A percentile compares a stretch with the other conserved stretches of the same genome.
Evolutionary conservation across 2,888 invertebrate genomes (phyloP).

Genomic region (Kryphioiulus occultus): DNA sequence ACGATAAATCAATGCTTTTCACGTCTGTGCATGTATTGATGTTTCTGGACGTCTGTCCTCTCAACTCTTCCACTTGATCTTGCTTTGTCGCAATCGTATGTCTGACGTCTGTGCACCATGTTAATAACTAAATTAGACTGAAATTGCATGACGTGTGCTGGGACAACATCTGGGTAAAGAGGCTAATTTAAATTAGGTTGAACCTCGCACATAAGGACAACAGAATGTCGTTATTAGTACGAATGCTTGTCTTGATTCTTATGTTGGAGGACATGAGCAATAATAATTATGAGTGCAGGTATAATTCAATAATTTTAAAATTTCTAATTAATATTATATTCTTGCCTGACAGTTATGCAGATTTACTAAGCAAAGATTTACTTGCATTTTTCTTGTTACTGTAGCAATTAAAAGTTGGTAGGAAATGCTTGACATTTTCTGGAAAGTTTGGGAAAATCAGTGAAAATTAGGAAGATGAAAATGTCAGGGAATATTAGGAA

Average conservation of each 20-base stretch:
- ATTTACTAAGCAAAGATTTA: too few relatives aligned
- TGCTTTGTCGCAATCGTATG: neutral
- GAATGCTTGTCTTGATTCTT: neutral
- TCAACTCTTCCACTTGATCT: neutral
- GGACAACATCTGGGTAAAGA: neutral
- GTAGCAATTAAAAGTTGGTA: too few relatives aligned
- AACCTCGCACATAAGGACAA: neutral
- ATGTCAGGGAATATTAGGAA: too few relatives aligned
- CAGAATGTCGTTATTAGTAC: neutral
- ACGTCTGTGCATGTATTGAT: neutral
- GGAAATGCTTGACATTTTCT: too few relatives aligned
- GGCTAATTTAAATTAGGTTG: neutral
- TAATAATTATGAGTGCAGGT: too few relatives aligned
- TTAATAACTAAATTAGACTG: neutral
- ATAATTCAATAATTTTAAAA: too few relatives aligned
- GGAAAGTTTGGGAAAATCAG: too few relatives aligned
- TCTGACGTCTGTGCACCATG: neutral
- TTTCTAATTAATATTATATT: too few relatives aligned
- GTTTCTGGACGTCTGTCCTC: neutral
- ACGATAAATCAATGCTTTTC: neutral
- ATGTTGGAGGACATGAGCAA: too few relatives aligned
- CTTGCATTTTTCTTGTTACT: too few relatives aligned
- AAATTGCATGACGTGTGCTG: neutral
- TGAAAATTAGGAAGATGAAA: too few relatives aligned
- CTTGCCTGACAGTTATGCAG: too few relatives aligned